Conservation (phyloP, 92 coral and sea anemone genomes). For the Bergia sp. region DNA sequence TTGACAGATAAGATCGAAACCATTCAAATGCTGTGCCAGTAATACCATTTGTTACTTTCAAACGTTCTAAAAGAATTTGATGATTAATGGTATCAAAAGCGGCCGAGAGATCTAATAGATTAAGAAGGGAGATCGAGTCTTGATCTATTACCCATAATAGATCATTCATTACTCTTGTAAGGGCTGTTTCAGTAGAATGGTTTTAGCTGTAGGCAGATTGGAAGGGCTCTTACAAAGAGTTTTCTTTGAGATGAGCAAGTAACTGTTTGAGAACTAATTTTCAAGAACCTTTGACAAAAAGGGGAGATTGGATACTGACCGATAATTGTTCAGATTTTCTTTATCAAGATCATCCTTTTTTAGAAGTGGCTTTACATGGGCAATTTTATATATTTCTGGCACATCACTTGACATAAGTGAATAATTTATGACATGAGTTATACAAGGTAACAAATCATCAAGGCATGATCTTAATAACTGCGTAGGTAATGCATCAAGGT, state of each 20-base stretch:
- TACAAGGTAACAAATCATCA: neutral
- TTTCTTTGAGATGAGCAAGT: neutral
- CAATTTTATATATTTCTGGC: neutral
- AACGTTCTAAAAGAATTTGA: neutral
- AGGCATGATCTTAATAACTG: neutral
- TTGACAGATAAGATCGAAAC: neutral
- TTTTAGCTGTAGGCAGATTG: neutral
- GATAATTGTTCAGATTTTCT: neutral
- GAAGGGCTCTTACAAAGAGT: neutral
- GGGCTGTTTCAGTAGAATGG: neutral
- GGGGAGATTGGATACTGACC: neutral
- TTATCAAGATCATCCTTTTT: neutral
- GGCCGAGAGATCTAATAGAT: neutral
- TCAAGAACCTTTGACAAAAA: neutral
- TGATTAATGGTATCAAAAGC: neutral
- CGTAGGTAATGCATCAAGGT: neutral
- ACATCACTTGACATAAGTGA: neutral
- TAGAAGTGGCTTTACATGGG: neutral
- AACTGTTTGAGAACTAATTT: neutral
- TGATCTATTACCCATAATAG: neutral
- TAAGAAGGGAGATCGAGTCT: neutral
- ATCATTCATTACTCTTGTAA: neutral
- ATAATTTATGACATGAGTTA: neutral
- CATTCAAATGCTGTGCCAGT: neutral
- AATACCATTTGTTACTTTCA: neutral